These are phyloP conservation scores for Hirtodrosophila alboralis DNA, from an alignment of 2,888 invertebrate genomes.

Conservation along the genomic window DNA sequence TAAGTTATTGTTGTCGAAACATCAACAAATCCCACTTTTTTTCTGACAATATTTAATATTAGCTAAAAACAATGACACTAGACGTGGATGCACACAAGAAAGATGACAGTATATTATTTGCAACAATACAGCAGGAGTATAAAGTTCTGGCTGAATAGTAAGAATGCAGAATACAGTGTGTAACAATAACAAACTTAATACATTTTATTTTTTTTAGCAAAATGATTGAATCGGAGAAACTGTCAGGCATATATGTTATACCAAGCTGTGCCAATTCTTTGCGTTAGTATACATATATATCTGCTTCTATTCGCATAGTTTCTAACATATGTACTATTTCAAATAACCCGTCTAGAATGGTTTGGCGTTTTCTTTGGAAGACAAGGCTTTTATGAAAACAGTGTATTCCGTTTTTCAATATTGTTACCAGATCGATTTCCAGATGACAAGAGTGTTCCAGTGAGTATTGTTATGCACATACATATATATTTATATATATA, in stretches of 20 bases:
- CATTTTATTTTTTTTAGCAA: slow-evolving; percentile 86
- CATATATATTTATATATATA: background rate
- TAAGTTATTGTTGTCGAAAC: slow-evolving; percentile 10
- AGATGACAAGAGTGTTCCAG: slow-evolving; percentile 74
- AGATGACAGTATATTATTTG: slow-evolving; percentile 88
- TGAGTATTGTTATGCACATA: slow-evolving; percentile 21
- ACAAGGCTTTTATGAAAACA: slow-evolving; percentile 90
- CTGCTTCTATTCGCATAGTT: background rate
- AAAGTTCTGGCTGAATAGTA: slow-evolving; percentile 96
- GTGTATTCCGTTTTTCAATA: slow-evolving; percentile 94
- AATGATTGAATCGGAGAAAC: slow-evolving; percentile 92
- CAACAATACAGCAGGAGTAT: slow-evolving; percentile 93
- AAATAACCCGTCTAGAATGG: slow-evolving; percentile 66
- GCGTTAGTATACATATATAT: slow-evolving; percentile 86
- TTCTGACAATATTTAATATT: background rate
- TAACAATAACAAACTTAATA: slow-evolving; percentile 17
- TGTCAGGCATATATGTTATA: slow-evolving; percentile 95
- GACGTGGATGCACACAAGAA: slow-evolving; percentile 73
- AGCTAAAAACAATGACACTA: slow-evolving; percentile 76
- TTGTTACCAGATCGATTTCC: slow-evolving; percentile 95
- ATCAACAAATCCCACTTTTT: background rate
- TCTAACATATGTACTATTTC: background rate
- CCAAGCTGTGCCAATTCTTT: slow-evolving; percentile 94
- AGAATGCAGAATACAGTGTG: slow-evolving; percentile 82
- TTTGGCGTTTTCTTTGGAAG: slow-evolving; percentile 89